These are phyloP conservation scores for Nephotettix cincticeps DNA, from an alignment of 1,140 invertebrate species.

Conservation along the genomic window DNA sequence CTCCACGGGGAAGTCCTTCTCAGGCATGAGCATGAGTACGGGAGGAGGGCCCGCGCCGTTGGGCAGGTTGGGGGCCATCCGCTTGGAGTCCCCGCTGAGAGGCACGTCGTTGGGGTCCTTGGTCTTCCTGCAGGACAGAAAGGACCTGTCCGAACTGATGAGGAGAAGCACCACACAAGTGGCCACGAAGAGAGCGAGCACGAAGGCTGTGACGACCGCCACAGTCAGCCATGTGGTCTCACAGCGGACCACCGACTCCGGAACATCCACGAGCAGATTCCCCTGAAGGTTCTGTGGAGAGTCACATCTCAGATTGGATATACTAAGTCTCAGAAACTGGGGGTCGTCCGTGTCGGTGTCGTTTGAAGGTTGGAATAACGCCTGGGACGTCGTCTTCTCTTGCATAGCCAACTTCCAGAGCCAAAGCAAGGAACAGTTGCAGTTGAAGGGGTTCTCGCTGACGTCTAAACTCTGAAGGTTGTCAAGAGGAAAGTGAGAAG, in stretches of 20 bases:
- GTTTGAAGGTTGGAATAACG: not conserved
- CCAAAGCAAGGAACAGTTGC: slow-evolving; percentile 86
- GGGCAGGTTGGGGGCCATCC: slow-evolving; percentile 52
- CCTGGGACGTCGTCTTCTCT: slow-evolving; percentile 23
- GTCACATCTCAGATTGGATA: slow-evolving; percentile 52
- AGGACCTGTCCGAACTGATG: slow-evolving; percentile 54
- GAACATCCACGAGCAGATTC: slow-evolving; percentile 52
- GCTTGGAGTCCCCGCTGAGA: slow-evolving; percentile 45
- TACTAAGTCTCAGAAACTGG: slow-evolving; percentile 27
- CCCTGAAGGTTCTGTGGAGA: slow-evolving; percentile 53
- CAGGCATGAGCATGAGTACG: slow-evolving; percentile 36
- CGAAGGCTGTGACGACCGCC: slow-evolving; percentile 54
- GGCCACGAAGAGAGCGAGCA: slow-evolving; percentile 50
- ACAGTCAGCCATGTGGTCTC: slow-evolving; percentile 60
- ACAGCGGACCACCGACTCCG: slow-evolving; percentile 60
- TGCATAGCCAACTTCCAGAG: slow-evolving; percentile 69
- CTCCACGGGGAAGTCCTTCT: slow-evolving; percentile 40
- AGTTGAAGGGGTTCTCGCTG: slow-evolving; percentile 79
- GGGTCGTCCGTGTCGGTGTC: slow-evolving; percentile 7
- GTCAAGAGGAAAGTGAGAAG: slow-evolving; percentile 77
- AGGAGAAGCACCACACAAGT: slow-evolving; percentile 51
- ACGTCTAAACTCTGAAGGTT: slow-evolving; percentile 66
- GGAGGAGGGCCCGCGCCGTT: slow-evolving; percentile 8
- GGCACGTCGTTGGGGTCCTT: slow-evolving; percentile 38
- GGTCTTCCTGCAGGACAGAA: slow-evolving; percentile 47